Base-by-base conservation (phyloP, 2,888 invertebrate species). In the Hirudinaria manillensis region DNA sequence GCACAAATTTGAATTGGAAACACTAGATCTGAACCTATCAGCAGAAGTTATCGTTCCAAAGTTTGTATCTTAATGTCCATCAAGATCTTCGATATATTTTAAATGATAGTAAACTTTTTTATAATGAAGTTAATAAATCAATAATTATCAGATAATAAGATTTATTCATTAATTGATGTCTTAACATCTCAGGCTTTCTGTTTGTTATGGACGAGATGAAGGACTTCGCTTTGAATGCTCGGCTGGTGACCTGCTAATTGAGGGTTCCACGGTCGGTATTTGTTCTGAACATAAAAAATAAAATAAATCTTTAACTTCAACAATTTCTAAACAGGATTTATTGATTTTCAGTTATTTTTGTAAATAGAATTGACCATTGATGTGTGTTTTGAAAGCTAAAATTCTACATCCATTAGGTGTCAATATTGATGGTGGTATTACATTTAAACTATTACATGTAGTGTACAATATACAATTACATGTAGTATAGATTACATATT, bases 1-100 rank as follows among this genome's bases (percentile, higher is more conserved):
- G n/a, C 61, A 61, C 29, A 24, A 29, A 61, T 61, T 27, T 61
- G 61, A 61, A 27, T 29, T 61, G 61, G 29, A 61, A 61, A 29
- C 61, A 24, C n/a, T 61, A 10, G 61, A 61, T n/a, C n/a, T 61
- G 29, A 61, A 61, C n/a, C 4, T 61, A 1, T 7, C 61, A 6
- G 61, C 61, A 61, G 61, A 61, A 7, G 19, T 16, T 16, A 61
- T 61, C 13, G 10, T 24, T 27, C 61, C 61, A n/a, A 61, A 61
- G 61, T 45, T 45, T 10, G 45, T 45, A 7, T 6, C 45, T n/a
- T n/a, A n/a, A n/a, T n/a, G n/a, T n/a, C n/a, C n/a, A n/a, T n/a
- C n/a, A n/a, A n/a, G n/a, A n/a, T n/a, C n/a, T n/a, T n/a, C n/a
- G n/a, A n/a, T 53, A 53, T 16, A 53, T 53, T 53, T 53, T 53